These are phyloP conservation scores for Ctenomys sociabilis DNA, from an alignment of 2,113 vertebrate species.

Conservation along the genomic window DNA sequence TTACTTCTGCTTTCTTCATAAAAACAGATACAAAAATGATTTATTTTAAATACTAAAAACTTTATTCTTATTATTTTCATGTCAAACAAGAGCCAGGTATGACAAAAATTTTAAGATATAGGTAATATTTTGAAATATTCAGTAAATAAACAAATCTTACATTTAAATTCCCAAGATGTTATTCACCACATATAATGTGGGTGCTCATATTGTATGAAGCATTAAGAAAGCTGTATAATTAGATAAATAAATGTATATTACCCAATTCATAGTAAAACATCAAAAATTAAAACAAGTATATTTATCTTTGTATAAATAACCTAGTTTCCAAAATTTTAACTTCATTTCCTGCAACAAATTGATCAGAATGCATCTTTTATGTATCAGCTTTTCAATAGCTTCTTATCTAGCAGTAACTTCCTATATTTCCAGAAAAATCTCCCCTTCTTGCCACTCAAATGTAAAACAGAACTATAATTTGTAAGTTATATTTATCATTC, in stretches of 20 bases:
- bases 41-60: slow-evolving; percentile 71
- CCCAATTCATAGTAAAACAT: slow-evolving; percentile 42
- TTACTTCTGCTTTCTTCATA: slow-evolving; percentile 66
- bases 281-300: slow-evolving; percentile 39
- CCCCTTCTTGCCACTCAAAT: neutral
- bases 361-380: slow-evolving; percentile 10
- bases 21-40: slow-evolving; percentile 56
- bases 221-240: slow-evolving; percentile 62
- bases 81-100: slow-evolving; percentile 47
- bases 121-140: slow-evolving; percentile 50
- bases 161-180: slow-evolving; percentile 43
- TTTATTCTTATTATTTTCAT: slow-evolving; percentile 53
- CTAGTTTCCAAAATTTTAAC: slow-evolving; percentile 41
- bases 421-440: slow-evolving; percentile 55
- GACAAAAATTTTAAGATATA: slow-evolving; percentile 61
- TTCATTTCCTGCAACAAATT: slow-evolving; percentile 40
- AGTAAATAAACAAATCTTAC: neutral
- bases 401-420: slow-evolving; percentile 39
- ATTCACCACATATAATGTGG: slow-evolving; percentile 7
- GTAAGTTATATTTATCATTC: slow-evolving; percentile 60
- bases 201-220: slow-evolving; percentile 32
- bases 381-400: slow-evolving; percentile 39
- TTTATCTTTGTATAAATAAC: slow-evolving; percentile 71
- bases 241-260: slow-evolving; percentile 61
- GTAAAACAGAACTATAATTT: neutral